phyloP scores from a whole-genome alignment of 2,797 vertebrate genomes.

The Galago senegalensis region DNA sequence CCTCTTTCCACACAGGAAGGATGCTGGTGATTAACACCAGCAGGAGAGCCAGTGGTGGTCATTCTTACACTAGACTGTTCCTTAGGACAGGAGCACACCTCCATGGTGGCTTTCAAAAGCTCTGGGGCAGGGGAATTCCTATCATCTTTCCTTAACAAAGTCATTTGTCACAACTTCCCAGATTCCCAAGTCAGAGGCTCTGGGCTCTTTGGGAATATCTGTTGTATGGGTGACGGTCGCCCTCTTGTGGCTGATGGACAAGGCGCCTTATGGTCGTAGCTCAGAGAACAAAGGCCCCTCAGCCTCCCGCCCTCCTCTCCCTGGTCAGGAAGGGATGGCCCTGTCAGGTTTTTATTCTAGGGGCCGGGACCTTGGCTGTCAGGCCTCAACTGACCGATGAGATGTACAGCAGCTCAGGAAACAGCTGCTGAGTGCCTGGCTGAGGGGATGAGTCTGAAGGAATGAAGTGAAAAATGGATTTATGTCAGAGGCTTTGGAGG shows the following conservation, averaged over 20 bases:
- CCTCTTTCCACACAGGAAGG: neutral
- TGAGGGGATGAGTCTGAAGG: neutral
- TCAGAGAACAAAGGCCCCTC: slow-evolving; percentile 1
- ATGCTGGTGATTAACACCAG: neutral
- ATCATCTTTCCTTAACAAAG: neutral
- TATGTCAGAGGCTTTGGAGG: neutral
- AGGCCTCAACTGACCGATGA: neutral
- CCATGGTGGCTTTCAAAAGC: neutral
- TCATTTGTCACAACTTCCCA: neutral
- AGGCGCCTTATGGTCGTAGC: neutral
- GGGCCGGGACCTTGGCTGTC: neutral
- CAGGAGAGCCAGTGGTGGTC: neutral
- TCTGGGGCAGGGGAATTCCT: neutral
- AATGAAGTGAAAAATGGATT: slow-evolving; percentile 23
- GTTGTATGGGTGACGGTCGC: neutral
- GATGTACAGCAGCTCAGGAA: neutral
- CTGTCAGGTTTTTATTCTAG: neutral
- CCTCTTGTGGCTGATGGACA: slow-evolving; percentile 60
- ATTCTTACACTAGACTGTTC: neutral
- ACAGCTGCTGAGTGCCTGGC: neutral
- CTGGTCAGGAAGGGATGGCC: neutral
- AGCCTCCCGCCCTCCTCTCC: neutral
- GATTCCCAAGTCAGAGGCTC: neutral
- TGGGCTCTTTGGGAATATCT: fast-evolving
- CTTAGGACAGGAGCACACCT: neutral